phyloP scores from a whole-genome alignment of 2,797 vertebrate genomes.

The Babyrousa celebensis region DNA sequence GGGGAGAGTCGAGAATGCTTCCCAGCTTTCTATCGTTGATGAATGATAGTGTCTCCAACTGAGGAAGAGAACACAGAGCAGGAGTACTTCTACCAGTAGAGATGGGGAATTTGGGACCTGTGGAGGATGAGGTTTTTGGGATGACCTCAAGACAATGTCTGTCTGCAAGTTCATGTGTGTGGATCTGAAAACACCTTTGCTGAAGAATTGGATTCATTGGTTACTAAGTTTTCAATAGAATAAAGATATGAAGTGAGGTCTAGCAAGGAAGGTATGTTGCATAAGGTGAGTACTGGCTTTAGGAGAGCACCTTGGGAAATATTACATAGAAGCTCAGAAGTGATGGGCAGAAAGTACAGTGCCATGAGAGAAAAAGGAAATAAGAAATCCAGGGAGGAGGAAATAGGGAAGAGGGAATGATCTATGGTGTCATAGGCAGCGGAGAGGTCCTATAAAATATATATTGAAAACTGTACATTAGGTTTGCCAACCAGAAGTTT shows the following conservation, averaged over 20 bases:
- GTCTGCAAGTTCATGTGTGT: background rate
- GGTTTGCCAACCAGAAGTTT: background rate
- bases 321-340: background rate
- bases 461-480: background rate
- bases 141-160: background rate
- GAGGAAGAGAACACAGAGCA: background rate
- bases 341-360: background rate
- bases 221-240: background rate
- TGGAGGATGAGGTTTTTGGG: background rate
- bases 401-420: background rate
- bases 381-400: background rate
- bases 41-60: background rate
- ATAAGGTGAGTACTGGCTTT: background rate
- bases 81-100: background rate
- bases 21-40: background rate
- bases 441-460: background rate
- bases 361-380: background rate
- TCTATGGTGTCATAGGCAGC: background rate
- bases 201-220: background rate
- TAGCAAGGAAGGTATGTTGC: background rate
- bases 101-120: background rate
- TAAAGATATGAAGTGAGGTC: background rate
- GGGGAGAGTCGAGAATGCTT: background rate
- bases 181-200: background rate
- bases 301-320: background rate